Evolutionary conservation across 2,797 vertebrate species (phyloP).

Genomic region (Enoplosus armatus): DNA sequence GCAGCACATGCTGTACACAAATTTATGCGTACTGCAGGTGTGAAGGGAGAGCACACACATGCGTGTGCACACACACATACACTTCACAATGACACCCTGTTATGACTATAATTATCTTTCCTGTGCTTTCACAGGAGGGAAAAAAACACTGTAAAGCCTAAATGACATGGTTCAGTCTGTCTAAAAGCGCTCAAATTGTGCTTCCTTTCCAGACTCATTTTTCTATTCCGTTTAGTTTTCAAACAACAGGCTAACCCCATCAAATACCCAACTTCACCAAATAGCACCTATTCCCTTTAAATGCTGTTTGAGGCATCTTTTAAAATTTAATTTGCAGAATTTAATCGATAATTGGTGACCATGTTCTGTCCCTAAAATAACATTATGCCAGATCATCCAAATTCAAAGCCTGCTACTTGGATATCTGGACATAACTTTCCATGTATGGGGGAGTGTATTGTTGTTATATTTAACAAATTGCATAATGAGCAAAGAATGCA

Average conservation of each 20-base stretch:
- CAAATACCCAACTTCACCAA: not conserved
- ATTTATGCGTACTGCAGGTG: not conserved
- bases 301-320: not conserved
- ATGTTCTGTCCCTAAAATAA: not conserved
- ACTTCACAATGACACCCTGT: constrained; percentile 11
- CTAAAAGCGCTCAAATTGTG: not conserved
- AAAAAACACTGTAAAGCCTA: not conserved
- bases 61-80: not conserved
- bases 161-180: not conserved
- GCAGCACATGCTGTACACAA: not conserved
- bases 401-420: not conserved
- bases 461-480: too few relatives aligned
- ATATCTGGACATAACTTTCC: not conserved
- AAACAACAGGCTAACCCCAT: not conserved
- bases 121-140: constrained; percentile 6
- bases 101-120: constrained; percentile 14
- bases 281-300: not conserved
- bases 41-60: not conserved
- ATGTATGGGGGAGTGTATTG: not conserved
- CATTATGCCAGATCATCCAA: too few relatives aligned
- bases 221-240: not conserved
- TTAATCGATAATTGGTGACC: not conserved
- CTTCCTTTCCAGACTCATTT: not conserved
- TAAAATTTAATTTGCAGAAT: not conserved
- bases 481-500: too few relatives aligned